phyloP scores from a whole-genome alignment of 2,797 vertebrate species.

The Cossypha heuglini region DNA sequence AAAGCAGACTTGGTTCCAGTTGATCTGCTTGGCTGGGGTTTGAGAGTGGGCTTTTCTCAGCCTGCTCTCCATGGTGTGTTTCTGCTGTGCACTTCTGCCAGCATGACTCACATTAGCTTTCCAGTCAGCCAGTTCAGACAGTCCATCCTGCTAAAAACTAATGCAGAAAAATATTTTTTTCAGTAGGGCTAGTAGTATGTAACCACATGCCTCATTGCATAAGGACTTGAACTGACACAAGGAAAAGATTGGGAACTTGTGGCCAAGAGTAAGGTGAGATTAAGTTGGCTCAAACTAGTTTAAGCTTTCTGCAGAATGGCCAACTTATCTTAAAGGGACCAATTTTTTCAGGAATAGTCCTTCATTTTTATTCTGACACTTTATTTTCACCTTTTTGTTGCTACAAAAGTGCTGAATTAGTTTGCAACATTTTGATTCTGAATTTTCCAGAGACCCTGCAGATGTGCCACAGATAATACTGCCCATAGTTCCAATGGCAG shows the following conservation, averaged over 20 bases:
- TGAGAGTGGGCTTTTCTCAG: neutral
- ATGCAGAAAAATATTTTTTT: neutral
- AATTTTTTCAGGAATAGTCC: neutral
- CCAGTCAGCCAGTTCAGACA: neutral
- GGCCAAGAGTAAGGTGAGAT: neutral
- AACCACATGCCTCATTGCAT: accelerated
- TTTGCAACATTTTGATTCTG: neutral
- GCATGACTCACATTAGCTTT: neutral
- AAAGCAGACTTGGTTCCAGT: neutral
- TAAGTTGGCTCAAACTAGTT: neutral
- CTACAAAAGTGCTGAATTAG: neutral
- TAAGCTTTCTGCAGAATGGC: neutral
- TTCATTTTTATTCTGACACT: neutral
- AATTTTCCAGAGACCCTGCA: neutral
- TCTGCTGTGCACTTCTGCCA: neutral
- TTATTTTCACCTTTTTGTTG: neutral
- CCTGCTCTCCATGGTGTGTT: neutral
- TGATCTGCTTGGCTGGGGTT: neutral
- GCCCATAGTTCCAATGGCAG: neutral
- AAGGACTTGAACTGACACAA: neutral
- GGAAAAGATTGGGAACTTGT: neutral
- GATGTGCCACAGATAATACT: neutral
- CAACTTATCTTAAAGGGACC: neutral
- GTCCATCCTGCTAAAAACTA: neutral
- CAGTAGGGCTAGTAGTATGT: neutral